Evolutionary conservation across 2,113 vertebrate species (phyloP).

Genomic region (Bubo blakistoni): DNA sequence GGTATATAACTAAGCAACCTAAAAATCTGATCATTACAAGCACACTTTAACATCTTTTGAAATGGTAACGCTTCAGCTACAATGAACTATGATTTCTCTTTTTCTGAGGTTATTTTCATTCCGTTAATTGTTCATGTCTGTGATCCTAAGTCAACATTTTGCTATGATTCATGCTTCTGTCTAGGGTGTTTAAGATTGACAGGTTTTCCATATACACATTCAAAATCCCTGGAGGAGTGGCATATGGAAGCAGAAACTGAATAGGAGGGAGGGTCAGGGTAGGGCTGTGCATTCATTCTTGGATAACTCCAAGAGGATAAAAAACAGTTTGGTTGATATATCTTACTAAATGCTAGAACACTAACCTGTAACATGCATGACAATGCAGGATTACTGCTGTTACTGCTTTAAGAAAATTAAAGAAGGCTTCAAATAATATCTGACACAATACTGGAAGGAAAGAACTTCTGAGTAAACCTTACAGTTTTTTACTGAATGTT

Average conservation of each 20-base stretch:
- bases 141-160: not conserved
- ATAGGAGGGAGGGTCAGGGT: constrained; percentile 3
- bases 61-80: not conserved
- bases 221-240: constrained; percentile 2
- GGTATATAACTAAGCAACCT: not conserved
- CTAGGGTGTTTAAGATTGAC: not conserved
- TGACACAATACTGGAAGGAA: constrained; percentile 14
- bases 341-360: constrained; percentile 10
- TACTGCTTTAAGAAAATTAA: constrained; percentile 37
- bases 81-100: not conserved
- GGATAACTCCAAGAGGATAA: not conserved
- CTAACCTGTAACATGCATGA: not conserved
- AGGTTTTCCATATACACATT: not conserved
- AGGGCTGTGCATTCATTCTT: not conserved
- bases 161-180: not conserved
- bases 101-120: not conserved
- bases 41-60: not conserved
- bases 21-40: not conserved
- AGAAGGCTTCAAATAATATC: constrained; percentile 2
- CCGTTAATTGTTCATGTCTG: not conserved
- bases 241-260: constrained; percentile 22
- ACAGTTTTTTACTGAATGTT: not conserved
- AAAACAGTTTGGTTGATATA: constrained; percentile 7
- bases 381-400: not conserved
- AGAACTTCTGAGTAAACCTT: constrained; percentile 35